A percentile compares a stretch with the other conserved stretches of the same genome.
These are phyloP conservation scores for Lapara coniferarum DNA, from an alignment of 2,888 invertebrate species.

Conservation along the genomic window DNA sequence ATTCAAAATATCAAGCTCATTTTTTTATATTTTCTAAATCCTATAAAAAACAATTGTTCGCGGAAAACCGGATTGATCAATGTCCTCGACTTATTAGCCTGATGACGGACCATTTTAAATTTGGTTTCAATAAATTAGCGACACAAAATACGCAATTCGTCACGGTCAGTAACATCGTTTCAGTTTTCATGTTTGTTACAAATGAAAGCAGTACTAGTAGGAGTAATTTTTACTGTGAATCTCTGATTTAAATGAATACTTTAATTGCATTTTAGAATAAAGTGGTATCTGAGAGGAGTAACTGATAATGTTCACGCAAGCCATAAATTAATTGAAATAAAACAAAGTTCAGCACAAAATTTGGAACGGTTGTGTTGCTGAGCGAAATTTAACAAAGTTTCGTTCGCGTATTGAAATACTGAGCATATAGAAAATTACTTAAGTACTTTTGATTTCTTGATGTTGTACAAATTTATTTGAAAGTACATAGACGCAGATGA, in stretches of 20 bases:
- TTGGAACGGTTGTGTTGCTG: too few species aligned
- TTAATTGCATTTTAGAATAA: too few species aligned
- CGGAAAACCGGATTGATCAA: background rate
- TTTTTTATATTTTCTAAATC: background rate
- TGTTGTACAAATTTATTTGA: too few species aligned
- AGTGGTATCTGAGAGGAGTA: too few species aligned
- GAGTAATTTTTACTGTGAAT: background rate
- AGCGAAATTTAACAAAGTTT: too few species aligned
- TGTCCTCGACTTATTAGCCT: slow-evolving; percentile 2
- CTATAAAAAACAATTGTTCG: background rate
- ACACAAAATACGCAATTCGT: background rate
- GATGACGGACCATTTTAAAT: background rate
- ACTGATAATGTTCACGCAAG: too few species aligned
- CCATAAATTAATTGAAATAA: too few species aligned
- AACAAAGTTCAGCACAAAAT: too few species aligned
- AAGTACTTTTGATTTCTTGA: too few species aligned
- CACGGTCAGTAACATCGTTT: slow-evolving; percentile 8
- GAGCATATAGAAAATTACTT: too few species aligned
- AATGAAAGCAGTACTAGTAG: background rate
- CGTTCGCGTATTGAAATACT: too few species aligned
- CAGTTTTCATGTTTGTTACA: slow-evolving; percentile 23
- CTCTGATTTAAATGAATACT: background rate
- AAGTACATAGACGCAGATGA: too few species aligned
- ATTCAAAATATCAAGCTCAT: background rate
- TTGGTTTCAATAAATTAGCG: background rate